These are phyloP conservation scores for Typhlomys cinereus DNA, from an alignment of 2,113 vertebrate species.

Conservation along the genomic window DNA sequence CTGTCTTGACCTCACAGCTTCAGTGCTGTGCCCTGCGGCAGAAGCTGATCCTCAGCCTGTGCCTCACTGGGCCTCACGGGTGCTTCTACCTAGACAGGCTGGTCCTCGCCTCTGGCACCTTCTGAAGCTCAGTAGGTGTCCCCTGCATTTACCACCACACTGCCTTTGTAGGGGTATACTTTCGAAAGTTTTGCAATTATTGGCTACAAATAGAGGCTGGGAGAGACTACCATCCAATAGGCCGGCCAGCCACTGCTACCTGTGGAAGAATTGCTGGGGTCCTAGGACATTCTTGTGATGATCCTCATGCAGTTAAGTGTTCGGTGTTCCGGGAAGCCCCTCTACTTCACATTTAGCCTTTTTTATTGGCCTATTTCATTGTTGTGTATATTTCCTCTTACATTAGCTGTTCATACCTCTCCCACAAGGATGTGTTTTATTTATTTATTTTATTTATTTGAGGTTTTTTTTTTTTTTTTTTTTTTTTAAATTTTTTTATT, in stretches of 20 bases:
- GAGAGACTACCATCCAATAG: not conserved
- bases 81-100: not conserved
- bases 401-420: too few species aligned
- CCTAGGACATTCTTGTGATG: not conserved
- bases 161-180: not conserved
- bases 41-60: not conserved
- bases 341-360: not conserved
- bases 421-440: too few species aligned
- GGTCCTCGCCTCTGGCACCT: not conserved
- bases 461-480: not conserved
- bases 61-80: not conserved
- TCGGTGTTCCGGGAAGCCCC: not conserved
- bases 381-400: too few species aligned
- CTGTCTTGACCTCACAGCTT: not conserved
- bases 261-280: not conserved
- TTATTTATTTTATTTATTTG: too few species aligned
- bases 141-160: not conserved
- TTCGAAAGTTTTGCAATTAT: not conserved
- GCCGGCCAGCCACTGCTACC: not conserved
- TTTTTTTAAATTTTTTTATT: not conserved
- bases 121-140: not conserved
- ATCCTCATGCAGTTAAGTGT: not conserved
- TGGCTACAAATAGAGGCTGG: not conserved
- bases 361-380: not conserved
- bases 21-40: not conserved